Conservation (phyloP, 2,113 vertebrate species). For the Pseudorectes ferrugineus region DNA sequence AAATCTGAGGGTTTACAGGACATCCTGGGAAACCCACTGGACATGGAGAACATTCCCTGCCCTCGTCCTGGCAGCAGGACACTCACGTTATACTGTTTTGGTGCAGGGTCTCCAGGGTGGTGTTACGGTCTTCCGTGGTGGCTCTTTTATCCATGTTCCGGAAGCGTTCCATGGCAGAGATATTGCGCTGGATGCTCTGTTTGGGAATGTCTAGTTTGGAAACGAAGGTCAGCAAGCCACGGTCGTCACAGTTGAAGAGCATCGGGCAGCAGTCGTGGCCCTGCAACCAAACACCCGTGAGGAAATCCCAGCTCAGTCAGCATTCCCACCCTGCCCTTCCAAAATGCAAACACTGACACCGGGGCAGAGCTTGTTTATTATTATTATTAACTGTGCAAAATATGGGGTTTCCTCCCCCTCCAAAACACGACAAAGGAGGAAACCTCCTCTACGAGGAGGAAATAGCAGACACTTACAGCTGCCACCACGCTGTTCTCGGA, state of each 20-base stretch:
- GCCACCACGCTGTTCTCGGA: conserved; percentile 96
- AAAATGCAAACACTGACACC: neutral
- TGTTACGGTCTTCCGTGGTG: conserved; percentile 95
- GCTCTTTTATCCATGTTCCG: conserved; percentile 99
- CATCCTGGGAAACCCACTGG: neutral
- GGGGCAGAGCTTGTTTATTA: neutral
- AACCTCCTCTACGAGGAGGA: neutral
- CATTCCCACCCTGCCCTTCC: neutral
- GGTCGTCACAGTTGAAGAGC: conserved; percentile 94
- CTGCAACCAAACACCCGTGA: conserved; percentile 48
- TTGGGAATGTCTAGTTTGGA: conserved; percentile 98
- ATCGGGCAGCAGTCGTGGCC: conserved; percentile 98
- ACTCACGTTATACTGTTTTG: conserved; percentile 99
- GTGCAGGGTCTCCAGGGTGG: conserved; percentile 94
- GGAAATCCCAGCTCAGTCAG: neutral
- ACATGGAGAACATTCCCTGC: neutral
- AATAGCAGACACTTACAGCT: conserved; percentile 81
- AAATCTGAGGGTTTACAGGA: neutral
- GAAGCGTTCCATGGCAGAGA: conserved; percentile 99
- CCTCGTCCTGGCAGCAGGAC: accelerated
- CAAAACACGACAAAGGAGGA: neutral
- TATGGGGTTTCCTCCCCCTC: neutral
- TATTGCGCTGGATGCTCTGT: conserved; percentile 97
- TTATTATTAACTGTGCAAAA: neutral
- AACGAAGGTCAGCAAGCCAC: conserved; percentile 86